Percentiles rank a stretch among this genome's conserved stretches.
phyloP scores from a whole-genome alignment of 2,797 vertebrate species.

The Arnoldichthys spilopterus region DNA sequence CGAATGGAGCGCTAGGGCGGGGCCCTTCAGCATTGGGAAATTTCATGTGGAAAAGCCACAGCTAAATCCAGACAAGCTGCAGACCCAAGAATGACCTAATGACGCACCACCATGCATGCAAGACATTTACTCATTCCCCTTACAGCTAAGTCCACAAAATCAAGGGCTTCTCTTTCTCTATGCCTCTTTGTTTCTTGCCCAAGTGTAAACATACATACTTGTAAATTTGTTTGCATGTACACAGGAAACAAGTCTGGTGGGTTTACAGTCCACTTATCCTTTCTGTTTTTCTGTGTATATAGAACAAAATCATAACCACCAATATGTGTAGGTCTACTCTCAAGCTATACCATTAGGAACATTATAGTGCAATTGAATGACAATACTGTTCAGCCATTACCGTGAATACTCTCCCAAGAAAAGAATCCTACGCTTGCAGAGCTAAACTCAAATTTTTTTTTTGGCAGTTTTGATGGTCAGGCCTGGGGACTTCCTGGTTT shows the following conservation, averaged over 20 bases:
- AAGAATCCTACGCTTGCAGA: not conserved
- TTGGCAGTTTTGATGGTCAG: slow-evolving; percentile 28
- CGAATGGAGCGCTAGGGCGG: slow-evolving; percentile 42
- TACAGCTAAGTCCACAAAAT: slow-evolving; percentile 26
- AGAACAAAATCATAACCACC: slow-evolving; percentile 5
- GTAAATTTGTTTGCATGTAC: not conserved
- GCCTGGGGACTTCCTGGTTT: slow-evolving; percentile 63
- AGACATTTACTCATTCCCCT: slow-evolving; percentile 44
- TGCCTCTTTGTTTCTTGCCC: not conserved
- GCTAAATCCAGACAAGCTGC: slow-evolving; percentile 52
- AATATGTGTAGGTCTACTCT: not conserved
- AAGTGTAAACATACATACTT: slow-evolving; percentile 14
- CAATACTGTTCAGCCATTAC: not conserved
- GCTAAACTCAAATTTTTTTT: not conserved
- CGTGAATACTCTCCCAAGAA: not conserved
- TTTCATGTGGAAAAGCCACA: slow-evolving; percentile 51
- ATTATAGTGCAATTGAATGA: not conserved
- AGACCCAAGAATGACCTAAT: slow-evolving; percentile 49
- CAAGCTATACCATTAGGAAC: not conserved
- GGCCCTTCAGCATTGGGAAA: slow-evolving; percentile 36
- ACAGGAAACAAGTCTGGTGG: slow-evolving; percentile 36
- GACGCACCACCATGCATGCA: slow-evolving; percentile 36
- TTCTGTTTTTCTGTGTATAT: slow-evolving; percentile 20
- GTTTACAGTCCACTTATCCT: not conserved
- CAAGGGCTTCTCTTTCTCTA: not conserved